phyloP scores from a whole-genome alignment of 53 echinoderm and acorn worm species.

The Echinarachnius parma region DNA sequence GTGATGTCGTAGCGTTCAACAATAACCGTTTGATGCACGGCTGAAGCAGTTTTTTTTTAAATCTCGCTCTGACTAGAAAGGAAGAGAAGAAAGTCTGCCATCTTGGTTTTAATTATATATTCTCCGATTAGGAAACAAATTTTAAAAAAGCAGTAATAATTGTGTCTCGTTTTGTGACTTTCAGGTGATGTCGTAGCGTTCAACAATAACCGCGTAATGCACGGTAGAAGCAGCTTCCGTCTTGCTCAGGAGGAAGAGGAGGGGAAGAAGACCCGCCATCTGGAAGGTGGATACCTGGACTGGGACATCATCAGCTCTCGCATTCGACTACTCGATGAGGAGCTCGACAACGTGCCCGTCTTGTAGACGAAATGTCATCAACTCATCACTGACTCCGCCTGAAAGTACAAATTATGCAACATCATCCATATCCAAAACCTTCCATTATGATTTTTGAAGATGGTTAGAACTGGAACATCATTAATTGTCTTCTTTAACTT shows the following conservation, averaged over 20 bases:
- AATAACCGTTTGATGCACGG: conserved; percentile 77
- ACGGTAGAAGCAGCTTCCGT: conserved; percentile 58
- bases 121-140: no score
- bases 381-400: no score
- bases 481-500: no score
- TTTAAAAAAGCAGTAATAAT: no score
- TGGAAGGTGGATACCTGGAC: conserved; percentile 69
- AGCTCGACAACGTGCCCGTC: conserved; percentile 24
- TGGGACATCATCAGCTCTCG: conserved; percentile 68
- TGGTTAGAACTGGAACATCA: no score
- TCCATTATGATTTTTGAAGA: no score
- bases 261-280: conserved; percentile 53
- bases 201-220: conserved; percentile 74
- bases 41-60: conserved; percentile 50
- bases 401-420: no score
- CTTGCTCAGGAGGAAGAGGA: not conserved
- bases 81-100: conserved; percentile 50
- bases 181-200: conserved; percentile 68
- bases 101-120: no score
- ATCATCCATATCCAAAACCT: no score
- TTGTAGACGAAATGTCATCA: no score
- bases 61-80: not conserved
- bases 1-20: conserved; percentile 68
- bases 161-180: no score
- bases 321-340: conserved; percentile 60